These are phyloP conservation scores for Helostoma temminkii DNA, from an alignment of 2,797 vertebrate genomes.

Conservation along the genomic window DNA sequence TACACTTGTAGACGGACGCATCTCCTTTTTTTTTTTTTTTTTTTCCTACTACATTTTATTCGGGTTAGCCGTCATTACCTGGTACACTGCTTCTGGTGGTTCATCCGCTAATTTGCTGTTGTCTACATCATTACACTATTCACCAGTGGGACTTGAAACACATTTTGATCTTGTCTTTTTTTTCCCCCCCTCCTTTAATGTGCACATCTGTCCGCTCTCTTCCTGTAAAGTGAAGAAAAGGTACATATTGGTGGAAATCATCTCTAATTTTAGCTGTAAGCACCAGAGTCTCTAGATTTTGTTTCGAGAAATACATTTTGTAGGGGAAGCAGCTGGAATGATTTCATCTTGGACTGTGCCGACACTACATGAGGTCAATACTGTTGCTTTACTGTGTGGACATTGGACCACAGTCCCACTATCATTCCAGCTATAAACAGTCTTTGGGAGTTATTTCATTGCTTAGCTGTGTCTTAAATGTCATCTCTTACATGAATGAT, in stretches of 20 bases:
- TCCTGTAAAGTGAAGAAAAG: conserved; percentile 41
- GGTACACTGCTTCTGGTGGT: conserved; percentile 35
- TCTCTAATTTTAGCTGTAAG: conserved; percentile 76
- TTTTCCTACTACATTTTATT: conserved; percentile 16
- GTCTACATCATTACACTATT: conserved; percentile 53
- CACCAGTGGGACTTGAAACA: conserved; percentile 29
- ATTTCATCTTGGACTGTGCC: conserved; percentile 42
- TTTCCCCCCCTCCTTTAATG: background rate
- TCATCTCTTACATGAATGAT: conserved; percentile 23
- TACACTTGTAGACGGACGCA: background rate
- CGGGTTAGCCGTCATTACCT: background rate
- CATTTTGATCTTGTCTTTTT: background rate
- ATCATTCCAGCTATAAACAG: conserved; percentile 63
- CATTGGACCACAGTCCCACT: conserved; percentile 53
- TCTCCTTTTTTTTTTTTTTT: background rate
- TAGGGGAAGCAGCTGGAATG: conserved; percentile 46
- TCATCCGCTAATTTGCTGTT: conserved; percentile 31
- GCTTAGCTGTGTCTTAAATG: conserved; percentile 38
- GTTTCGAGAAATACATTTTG: conserved; percentile 26
- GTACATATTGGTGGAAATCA: conserved; percentile 63
- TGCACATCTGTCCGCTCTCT: conserved; percentile 13
- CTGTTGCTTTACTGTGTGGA: conserved; percentile 66
- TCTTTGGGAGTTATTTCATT: conserved; percentile 50
- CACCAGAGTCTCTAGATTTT: conserved; percentile 42
- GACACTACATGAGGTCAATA: conserved; percentile 70